These are phyloP conservation scores for Takifugu rubripes DNA, from an alignment of 2,797 vertebrate genomes.

Conservation along the genomic window DNA sequence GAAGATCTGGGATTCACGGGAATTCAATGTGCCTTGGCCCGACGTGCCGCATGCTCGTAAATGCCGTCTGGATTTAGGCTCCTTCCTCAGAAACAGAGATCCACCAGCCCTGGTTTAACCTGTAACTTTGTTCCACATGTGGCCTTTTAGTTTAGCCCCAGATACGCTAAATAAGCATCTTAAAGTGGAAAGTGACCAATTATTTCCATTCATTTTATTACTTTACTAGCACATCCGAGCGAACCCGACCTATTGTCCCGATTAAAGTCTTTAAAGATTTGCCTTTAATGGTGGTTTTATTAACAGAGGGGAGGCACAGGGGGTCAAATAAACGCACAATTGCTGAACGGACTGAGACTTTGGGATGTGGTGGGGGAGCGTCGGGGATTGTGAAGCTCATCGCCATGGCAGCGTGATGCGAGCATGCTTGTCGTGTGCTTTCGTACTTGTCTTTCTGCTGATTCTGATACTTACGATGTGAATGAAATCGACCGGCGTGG, in stretches of 20 bases:
- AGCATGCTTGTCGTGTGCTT: slow-evolving; percentile 3
- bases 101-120: not conserved
- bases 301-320: too few relatives aligned
- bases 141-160: too few relatives aligned
- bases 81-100: not conserved
- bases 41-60: not conserved
- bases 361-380: not conserved
- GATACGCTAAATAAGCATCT: too few relatives aligned
- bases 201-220: too few relatives aligned
- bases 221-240: too few relatives aligned
- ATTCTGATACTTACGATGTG: slow-evolving; percentile 78
- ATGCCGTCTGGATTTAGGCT: not conserved
- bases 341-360: too few relatives aligned
- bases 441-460: slow-evolving; percentile 33
- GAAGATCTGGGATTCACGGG: not conserved
- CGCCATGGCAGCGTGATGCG: not conserved
- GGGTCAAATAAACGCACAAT: too few relatives aligned
- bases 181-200: too few relatives aligned
- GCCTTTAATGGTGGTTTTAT: too few relatives aligned
- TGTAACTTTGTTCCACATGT: too few relatives aligned
- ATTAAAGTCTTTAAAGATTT: too few relatives aligned
- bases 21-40: slow-evolving; percentile 69
- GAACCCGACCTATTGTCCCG: too few relatives aligned
- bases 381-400: not conserved
- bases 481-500: slow-evolving; percentile 84